Evolutionary conservation across 1,140 invertebrate genomes (phyloP).

Genomic region (Subanguina moxae): DNA sequence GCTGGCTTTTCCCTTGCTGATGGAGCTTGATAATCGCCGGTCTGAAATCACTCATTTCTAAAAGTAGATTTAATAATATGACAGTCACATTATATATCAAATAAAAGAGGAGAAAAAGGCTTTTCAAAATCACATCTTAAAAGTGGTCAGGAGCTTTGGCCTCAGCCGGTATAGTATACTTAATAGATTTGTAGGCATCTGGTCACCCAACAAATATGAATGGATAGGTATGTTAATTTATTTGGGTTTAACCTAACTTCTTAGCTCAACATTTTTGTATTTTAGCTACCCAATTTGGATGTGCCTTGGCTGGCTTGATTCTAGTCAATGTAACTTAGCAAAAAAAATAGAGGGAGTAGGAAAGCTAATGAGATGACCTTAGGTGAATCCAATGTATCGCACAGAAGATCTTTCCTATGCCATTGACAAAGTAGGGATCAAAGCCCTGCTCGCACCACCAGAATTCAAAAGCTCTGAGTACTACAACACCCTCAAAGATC

Average conservation of each 20-base stretch:
- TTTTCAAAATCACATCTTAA: too few relatives aligned
- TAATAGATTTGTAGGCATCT: constrained; percentile 64
- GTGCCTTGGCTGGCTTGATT: constrained; percentile 75
- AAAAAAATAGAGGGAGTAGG: too few relatives aligned
- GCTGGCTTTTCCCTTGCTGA: too few relatives aligned
- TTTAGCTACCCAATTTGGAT: constrained; percentile 69
- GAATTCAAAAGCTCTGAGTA: constrained; percentile 56
- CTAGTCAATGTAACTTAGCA: constrained; percentile 63
- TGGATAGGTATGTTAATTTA: constrained; percentile 69
- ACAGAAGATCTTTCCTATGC: constrained; percentile 73
- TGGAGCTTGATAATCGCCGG: too few relatives aligned
- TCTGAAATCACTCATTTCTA: too few relatives aligned
- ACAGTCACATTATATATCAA: too few relatives aligned
- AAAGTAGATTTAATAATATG: too few relatives aligned
- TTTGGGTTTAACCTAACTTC: too few relatives aligned
- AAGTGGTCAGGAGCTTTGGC: too few relatives aligned
- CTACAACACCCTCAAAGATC: constrained; percentile 43
- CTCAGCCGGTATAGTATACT: neutral
- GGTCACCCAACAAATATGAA: constrained; percentile 77
- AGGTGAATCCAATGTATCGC: constrained; percentile 73
- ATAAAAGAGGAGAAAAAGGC: too few relatives aligned
- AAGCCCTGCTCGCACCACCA: constrained; percentile 52
- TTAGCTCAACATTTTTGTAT: too few relatives aligned
- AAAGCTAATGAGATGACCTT: neutral
- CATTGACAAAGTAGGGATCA: constrained; percentile 68